Evolutionary conservation across 2,113 vertebrate genomes (phyloP).

Genomic region (Collichthys lucidus): DNA sequence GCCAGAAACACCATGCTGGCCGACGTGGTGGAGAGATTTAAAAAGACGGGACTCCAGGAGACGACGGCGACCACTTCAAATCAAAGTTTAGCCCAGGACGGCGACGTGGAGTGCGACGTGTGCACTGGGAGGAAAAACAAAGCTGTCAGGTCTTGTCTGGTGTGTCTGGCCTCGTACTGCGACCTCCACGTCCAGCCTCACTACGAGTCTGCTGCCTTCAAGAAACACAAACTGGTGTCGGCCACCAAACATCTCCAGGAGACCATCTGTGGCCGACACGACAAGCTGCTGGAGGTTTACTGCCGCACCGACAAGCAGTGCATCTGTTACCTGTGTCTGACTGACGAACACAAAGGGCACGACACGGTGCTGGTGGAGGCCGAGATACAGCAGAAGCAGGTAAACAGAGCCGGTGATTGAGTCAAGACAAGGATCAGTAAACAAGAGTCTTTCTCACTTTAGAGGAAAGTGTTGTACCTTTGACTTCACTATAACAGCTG

Average conservation of each 20-base stretch:
- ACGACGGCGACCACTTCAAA: neutral
- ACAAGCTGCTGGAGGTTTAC: constrained; percentile 85
- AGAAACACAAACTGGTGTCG: constrained; percentile 92
- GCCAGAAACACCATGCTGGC: constrained; percentile 84
- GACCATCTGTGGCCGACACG: constrained; percentile 79
- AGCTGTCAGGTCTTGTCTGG: constrained; percentile 93
- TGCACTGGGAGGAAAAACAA: constrained; percentile 91
- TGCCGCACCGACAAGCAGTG: constrained; percentile 82
- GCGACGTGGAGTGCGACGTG: constrained; percentile 88
- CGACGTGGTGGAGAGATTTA: constrained; percentile 83
- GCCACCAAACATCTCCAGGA: constrained; percentile 78
- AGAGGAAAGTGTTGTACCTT: neutral
- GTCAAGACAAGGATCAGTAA: neutral
- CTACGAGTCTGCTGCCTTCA: constrained; percentile 91
- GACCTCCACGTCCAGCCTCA: constrained; percentile 95
- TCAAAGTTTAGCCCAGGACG: constrained; percentile 66
- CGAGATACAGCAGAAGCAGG: constrained; percentile 79
- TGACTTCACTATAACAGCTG: neutral
- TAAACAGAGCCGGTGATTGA: constrained; percentile 29
- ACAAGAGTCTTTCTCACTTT: too few relatives aligned
- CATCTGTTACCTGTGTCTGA: constrained; percentile 85
- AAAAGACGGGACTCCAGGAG: constrained; percentile 63
- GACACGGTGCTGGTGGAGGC: constrained; percentile 79
- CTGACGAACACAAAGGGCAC: constrained; percentile 83
- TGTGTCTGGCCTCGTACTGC: constrained; percentile 96